Conservation (phyloP, 2,797 vertebrate genomes). For the Uromys caudimaculatus region DNA sequence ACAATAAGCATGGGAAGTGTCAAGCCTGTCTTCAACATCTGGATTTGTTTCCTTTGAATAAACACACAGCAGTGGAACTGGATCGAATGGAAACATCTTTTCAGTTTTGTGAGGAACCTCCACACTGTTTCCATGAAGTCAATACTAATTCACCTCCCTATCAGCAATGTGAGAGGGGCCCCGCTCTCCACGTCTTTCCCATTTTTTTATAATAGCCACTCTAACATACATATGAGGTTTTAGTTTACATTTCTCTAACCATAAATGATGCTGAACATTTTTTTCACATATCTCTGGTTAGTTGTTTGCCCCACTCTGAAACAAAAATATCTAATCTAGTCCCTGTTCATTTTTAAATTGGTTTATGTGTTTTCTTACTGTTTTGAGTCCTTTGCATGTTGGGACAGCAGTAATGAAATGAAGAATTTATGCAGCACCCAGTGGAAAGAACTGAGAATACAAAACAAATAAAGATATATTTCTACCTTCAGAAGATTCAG, state of each 20-base stretch:
- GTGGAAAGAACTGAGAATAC: neutral
- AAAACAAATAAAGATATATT: slow-evolving; percentile 11
- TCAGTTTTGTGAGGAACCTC: neutral
- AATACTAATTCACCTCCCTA: neutral
- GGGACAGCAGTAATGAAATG: neutral
- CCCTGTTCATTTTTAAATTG: neutral
- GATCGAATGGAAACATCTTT: too few species aligned
- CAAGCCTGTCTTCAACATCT: neutral
- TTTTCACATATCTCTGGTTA: neutral
- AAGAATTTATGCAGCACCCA: neutral
- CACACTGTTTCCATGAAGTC: too few species aligned
- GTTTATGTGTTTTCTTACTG: neutral
- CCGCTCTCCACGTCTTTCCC: too few species aligned
- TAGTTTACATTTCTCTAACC: neutral
- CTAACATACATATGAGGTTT: neutral
- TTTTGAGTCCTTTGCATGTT: neutral
- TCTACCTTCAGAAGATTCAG: neutral
- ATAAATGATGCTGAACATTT: neutral
- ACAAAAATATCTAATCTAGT: neutral
- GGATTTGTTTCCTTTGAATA: neutral
- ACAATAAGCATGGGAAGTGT: neutral
- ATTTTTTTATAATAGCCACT: neutral
- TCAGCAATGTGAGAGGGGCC: too few species aligned
- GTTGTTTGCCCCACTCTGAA: neutral
- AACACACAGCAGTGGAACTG: neutral